phyloP scores from a whole-genome alignment of 23 tunicate species.

The Botrylloides violaceus region DNA sequence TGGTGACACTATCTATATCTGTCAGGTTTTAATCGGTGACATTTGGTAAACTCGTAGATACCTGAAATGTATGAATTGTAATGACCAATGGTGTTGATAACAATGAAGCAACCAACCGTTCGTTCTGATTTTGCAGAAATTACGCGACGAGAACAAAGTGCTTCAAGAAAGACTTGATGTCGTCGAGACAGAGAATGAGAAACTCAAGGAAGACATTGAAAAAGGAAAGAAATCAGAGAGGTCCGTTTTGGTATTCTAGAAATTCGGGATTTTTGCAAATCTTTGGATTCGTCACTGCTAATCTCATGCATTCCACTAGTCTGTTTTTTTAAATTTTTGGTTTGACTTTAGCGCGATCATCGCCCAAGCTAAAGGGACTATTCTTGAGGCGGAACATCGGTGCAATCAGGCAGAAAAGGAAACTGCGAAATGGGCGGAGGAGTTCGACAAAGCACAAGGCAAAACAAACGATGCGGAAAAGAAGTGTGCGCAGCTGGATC shows the following conservation, averaged over 20 bases:
- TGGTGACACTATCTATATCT: no score
- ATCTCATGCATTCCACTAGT: neutral
- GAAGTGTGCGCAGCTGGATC: neutral
- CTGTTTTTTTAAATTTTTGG: neutral
- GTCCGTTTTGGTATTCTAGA: neutral
- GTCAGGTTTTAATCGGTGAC: no score
- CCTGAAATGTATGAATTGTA: no score
- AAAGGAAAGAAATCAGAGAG: conserved; percentile 11
- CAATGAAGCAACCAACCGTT: no score
- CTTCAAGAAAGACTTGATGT: conserved; percentile 1
- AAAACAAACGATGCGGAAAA: conserved; percentile 2
- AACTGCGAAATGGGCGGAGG: neutral
- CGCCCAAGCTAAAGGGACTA: conserved; percentile 12
- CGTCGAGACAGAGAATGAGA: conserved; percentile 2
- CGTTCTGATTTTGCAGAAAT: neutral
- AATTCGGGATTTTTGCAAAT: neutral
- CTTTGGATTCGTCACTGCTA: neutral
- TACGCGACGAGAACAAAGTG: conserved; percentile 4
- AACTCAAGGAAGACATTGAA: conserved; percentile 5
- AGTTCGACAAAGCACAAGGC: neutral
- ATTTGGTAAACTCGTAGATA: no score
- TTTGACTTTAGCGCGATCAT: conserved; percentile 18
- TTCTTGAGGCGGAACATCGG: conserved; percentile 20
- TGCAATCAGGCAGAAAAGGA: conserved; percentile 15
- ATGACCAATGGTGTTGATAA: no score